Evolutionary conservation across 2,888 invertebrate genomes (phyloP).

Genomic region (Antheraea yamamai): DNA sequence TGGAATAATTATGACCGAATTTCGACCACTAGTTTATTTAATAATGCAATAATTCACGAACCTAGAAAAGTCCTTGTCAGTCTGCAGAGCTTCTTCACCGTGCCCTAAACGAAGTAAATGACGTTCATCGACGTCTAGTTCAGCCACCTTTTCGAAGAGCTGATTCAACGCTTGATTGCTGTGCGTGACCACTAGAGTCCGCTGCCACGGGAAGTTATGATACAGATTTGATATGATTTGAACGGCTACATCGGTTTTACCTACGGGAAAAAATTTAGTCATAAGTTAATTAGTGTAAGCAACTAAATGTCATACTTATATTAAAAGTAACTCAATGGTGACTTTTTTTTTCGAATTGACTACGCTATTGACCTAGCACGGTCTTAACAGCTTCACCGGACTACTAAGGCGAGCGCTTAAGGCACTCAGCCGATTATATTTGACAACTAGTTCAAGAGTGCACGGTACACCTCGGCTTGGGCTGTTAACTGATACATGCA

Average conservation of each 20-base stretch:
- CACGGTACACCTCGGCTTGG: no score
- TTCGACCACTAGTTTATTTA: neutral
- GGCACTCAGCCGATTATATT: no score
- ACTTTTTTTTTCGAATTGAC: no score
- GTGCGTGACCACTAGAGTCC: conserved; percentile 99
- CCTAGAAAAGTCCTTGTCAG: conserved; percentile 99
- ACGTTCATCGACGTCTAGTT: conserved; percentile 97
- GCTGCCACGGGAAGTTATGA: conserved; percentile 99
- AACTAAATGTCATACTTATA: no score
- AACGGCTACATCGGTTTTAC: conserved; percentile 99
- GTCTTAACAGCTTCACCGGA: no score
- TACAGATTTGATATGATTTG: conserved; percentile 99
- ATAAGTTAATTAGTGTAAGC: no score
- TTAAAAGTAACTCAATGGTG: no score
- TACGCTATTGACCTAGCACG: no score
- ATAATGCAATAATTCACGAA: conserved; percentile 42
- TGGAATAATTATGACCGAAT: no score
- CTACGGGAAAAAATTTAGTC: conserved; percentile 54
- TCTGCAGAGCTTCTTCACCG: conserved; percentile 98
- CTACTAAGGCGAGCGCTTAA: no score
- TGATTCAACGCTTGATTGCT: conserved; percentile 99
- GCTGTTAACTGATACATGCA: no score
- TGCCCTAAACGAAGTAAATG: conserved; percentile 99
- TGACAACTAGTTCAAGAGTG: no score
- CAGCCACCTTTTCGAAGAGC: conserved; percentile 99